Base-by-base conservation (phyloP, 2,113 vertebrate species). In the Sisor rabdophorus region DNA sequence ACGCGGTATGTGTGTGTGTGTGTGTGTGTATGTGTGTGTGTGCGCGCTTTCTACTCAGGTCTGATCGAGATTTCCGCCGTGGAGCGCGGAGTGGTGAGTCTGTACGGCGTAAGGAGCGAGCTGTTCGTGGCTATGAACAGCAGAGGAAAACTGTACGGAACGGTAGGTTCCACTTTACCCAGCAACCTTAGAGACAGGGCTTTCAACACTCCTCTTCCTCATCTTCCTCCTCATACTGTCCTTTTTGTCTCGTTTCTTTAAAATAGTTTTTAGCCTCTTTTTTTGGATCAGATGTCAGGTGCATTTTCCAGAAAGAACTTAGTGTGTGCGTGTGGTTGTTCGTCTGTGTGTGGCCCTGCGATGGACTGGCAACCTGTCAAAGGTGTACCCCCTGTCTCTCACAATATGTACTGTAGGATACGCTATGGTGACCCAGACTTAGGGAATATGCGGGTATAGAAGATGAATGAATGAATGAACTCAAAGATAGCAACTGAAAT, bases 31-130 rank as follows among this genome's bases (percentile, higher is more conserved):
- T 15, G 28, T 2, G n/a, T 15, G n/a, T 58, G 73, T 9, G 28
- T 1, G n/a, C 4, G n/a, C 26, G n/a, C 15, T 24, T 47, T 87
- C 79, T 85, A 79, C 86, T 80, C 79, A 95, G 96, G 95, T 92
- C 89, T 98, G 24, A 91, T 98, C 85, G 95, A 98, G 90, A 94
- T 98, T 87, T 98, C 96, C 84, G 94, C 95, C 3, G 95, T 98
- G 91, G 93, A 96, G 75, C 91, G 95, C 89, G 97, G 96, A 24
- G 93, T 98, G 83, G 94, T 99, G 85, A 98, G 94, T 87, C 86
- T 99, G 85, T 96, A 93, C 64, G 97, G 95, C 19, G 92, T 98
- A 87, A 94, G 85, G 87, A 95, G 95, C 40, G 84, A 91, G 85
- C 91, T 95, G 86, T 99, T 97, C 87, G 80, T 98, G 20, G 95